Conservation (phyloP, 2,113 vertebrate species). For the Grammomys surdaster region DNA sequence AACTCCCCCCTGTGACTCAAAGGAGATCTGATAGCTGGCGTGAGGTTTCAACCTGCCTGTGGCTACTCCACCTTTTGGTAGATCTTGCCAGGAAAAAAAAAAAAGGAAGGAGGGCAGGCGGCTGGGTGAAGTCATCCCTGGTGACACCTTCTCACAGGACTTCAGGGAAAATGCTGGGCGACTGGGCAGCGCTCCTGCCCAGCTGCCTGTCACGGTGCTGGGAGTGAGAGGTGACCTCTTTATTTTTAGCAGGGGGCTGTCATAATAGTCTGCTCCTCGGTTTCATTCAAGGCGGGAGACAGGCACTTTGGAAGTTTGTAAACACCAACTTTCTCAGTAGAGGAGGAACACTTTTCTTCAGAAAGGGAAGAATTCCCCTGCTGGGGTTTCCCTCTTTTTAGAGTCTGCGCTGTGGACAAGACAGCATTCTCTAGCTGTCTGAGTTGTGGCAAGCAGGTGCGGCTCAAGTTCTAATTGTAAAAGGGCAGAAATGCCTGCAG, state of each 20-base stretch:
- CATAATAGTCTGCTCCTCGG: conserved; percentile 87
- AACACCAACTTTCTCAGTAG: conserved; percentile 83
- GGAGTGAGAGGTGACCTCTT: conserved; percentile 92
- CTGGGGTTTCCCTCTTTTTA: conserved; percentile 22
- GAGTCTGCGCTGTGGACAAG: conserved; percentile 57
- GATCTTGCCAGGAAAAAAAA: conserved; percentile 41
- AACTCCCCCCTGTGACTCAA: not conserved
- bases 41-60: not conserved
- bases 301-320: conserved; percentile 85
- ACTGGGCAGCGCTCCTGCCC: conserved; percentile 76
- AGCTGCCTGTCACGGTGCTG: conserved; percentile 84
- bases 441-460: not conserved
- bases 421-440: conserved; percentile 60
- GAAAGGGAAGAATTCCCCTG: conserved; percentile 35
- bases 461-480: not conserved
- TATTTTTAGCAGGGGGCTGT: conserved; percentile 94
- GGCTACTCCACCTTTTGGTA: conserved; percentile 20
- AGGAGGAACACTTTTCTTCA: conserved; percentile 69
- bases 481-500: conserved; percentile 86
- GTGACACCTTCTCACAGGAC: conserved; percentile 84
- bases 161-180: conserved; percentile 76
- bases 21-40: conserved; percentile 49
- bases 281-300: conserved; percentile 92
- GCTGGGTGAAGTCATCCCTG: conserved; percentile 74
- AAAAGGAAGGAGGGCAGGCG: conserved; percentile 9